Base-by-base conservation (phyloP, 2,888 invertebrate species). In the Macaria liturata region DNA sequence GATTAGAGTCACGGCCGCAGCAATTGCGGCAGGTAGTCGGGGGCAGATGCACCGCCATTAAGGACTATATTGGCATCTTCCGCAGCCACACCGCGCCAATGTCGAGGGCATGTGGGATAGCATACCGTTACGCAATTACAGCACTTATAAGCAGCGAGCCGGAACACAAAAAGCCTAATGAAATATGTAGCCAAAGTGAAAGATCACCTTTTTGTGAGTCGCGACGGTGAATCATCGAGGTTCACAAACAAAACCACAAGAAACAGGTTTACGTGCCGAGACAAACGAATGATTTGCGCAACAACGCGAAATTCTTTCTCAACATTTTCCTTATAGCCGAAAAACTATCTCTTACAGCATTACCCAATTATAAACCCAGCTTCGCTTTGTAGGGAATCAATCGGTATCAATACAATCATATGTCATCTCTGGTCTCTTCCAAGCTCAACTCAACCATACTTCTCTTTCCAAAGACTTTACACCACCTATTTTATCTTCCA, bases 1-100 rank as follows among this genome's bases (percentile, higher is more conserved):
- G 84, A 86, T 79, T 78, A 34, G 66, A 84, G 82, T 89, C 88
- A 88, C 80, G 87, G 88, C 69, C 88, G 77, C 62, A 68, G 74
- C 80, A 83, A 82, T 83, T 78, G 76, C 67, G 66, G 68, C 76
- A 82, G 83, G 79, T 78, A 81, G 81, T 76, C 74, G 78, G 85
- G 85, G 83, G 77, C 85, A 84, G 80, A 78, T 86, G 83, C 82
- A 84, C 61, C 64, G 64, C 77, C 73, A 80, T 81, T 82, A 81
- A 67, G 74, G 70, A 64, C 69, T 67, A 81, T 83, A 88, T 86
- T 86, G 83, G 73, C 78, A 75, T 75, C 88, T 86, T 89, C 88
- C 88, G 88, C 78, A 75, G 64, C 68, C 70, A 68, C 65, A 59
- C 47, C 64, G 64, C 62, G 80, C 78, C 88, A 88, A 86, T 87